Evolutionary conservation across 2,888 invertebrate species (phyloP).

Genomic region (Aleiodes alternator): DNA sequence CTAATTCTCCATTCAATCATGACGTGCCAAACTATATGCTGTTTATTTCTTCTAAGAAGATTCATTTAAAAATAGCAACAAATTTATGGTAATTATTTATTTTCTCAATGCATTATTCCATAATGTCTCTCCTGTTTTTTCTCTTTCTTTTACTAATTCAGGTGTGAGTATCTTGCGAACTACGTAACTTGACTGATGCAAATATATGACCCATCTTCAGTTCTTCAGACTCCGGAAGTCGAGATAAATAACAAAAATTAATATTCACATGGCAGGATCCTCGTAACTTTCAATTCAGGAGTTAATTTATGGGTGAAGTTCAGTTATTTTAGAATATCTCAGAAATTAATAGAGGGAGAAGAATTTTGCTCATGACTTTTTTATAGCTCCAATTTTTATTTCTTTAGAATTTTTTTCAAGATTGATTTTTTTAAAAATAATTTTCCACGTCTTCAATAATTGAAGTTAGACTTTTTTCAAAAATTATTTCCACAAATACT

Average conservation of each 20-base stretch:
- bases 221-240: constrained; percentile 24
- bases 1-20: background rate
- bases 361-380: too few species aligned
- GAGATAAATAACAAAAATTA: background rate
- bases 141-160: background rate
- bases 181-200: constrained; percentile 6
- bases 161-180: background rate
- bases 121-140: background rate
- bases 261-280: background rate
- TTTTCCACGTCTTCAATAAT: too few species aligned
- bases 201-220: background rate
- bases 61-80: constrained; percentile 10
- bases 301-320: too few species aligned
- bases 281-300: too few species aligned
- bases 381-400: too few species aligned
- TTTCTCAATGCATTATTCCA: constrained; percentile 8
- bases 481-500: too few species aligned
- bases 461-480: too few species aligned
- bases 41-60: background rate
- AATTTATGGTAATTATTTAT: constrained; percentile 24
- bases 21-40: background rate
- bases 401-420: too few species aligned
- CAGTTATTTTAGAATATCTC: too few species aligned
- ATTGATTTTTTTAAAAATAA: too few species aligned
- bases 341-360: too few species aligned